Base-by-base conservation (phyloP, 2,888 invertebrate species). In the Phyllotreta cruciferae region DNA sequence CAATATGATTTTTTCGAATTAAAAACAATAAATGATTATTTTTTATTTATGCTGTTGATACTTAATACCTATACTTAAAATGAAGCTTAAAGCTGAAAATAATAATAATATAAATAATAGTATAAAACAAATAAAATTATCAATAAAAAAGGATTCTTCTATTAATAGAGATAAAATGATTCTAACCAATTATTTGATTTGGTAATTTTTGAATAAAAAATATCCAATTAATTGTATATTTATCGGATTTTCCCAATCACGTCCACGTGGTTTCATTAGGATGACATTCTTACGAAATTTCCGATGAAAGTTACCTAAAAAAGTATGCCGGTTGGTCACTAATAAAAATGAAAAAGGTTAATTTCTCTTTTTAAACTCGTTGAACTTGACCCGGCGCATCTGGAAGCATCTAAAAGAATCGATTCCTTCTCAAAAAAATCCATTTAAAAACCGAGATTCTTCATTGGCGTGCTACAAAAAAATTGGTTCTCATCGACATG, bases 331-430 rank as follows among this genome's bases (percentile, higher is more conserved):
- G 38, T 42, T 58, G 49, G 60, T 56, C 64, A 60, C 49, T 56
- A 56, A 56, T 36, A 44, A 41, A 10, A 47, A 61, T 44, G 37
- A 36, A 39, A 41, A 50, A 47, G 53, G 14, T 10, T 35, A 66
- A 63, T 67, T 66, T 63, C 65, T 65, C 62, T 66, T 60, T 50
- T 24, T 41, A 42, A 54, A 44, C 50, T 56, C 45, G 57, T 38
- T 56, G 47, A 47, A 56, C 63, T 66, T 67, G 67, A 67, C 62
- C 65, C 61, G 62, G 37, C 24, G 44, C 52, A 60, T 52, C 58
- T 50, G 58, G 35, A 34, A 53, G 60, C 44, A 53, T 36, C 58
- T 52, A n/a, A n/a, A n/a, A n/a, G 52, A 58, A 58, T 58, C 52
- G 52, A 58, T 58, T 58, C 52, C 49, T 57, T 45, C 14, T 36